Conservation (phyloP, 2,113 vertebrate species). For the Caranx melampygus region DNA sequence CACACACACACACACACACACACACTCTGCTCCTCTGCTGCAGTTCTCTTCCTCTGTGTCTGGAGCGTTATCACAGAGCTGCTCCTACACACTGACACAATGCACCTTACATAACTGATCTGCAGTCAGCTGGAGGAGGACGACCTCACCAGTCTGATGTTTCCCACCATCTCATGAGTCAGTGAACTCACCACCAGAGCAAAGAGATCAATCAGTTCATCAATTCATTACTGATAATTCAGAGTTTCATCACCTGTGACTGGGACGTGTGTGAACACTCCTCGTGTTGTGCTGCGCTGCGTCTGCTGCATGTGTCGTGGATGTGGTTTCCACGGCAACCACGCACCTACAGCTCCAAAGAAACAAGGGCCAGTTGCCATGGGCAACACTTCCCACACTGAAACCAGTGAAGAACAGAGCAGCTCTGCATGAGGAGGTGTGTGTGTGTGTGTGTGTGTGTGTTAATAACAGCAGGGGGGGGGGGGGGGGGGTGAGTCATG, state of each 20-base stretch:
- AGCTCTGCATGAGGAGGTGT: constrained; percentile 14
- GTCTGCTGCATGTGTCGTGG: constrained; percentile 1
- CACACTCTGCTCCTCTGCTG: background rate
- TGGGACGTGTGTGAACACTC: background rate
- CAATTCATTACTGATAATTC: no score
- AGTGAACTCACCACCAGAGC: no score
- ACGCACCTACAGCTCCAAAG: constrained; percentile 39
- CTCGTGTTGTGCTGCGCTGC: background rate
- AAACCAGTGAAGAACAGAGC: constrained; percentile 20
- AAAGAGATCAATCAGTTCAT: no score
- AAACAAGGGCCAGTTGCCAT: constrained; percentile 25
- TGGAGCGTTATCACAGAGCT: background rate
- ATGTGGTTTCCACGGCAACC: constrained; percentile 53
- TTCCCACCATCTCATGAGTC: background rate
- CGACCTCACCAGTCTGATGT: background rate
- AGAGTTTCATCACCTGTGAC: no score
- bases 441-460: background rate
- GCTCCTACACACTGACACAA: constrained; percentile 26
- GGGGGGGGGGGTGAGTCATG: no score
- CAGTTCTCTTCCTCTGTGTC: background rate
- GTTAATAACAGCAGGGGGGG: background rate
- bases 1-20: background rate
- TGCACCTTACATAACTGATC: constrained; percentile 43
- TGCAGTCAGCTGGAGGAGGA: constrained; percentile 18
- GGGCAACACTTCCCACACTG: constrained; percentile 52